Conservation (phyloP, 2,888 invertebrate genomes). For the Eucriotettix oculatus region DNA sequence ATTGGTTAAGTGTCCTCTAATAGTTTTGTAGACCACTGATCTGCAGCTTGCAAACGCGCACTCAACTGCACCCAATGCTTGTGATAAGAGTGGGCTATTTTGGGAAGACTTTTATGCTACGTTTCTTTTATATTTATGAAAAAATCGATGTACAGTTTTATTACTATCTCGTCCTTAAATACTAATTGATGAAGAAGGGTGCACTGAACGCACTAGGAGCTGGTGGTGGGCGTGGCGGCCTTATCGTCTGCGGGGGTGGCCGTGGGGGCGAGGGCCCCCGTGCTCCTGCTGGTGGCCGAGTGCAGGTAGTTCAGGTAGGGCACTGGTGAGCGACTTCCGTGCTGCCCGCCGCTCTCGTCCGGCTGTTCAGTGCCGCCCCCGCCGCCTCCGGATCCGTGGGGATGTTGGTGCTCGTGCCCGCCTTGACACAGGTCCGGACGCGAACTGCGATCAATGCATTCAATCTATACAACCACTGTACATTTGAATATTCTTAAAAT, state of each 20-base stretch:
- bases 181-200: too few species aligned
- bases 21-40: too few species aligned
- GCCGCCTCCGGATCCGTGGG: not conserved
- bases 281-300: not conserved
- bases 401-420: not conserved
- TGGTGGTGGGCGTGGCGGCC: not conserved
- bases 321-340: not conserved
- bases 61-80: too few species aligned
- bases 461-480: too few species aligned
- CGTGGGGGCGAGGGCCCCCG: not conserved
- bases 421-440: not conserved
- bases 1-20: too few species aligned
- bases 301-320: not conserved
- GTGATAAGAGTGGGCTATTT: too few species aligned
- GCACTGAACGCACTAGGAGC: too few species aligned
- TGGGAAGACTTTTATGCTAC: too few species aligned
- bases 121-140: too few species aligned
- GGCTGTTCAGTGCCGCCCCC: not conserved
- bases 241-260: not conserved
- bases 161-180: too few species aligned
- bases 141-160: too few species aligned
- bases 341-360: not conserved
- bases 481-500: not conserved
- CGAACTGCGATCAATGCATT: not conserved
- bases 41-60: too few species aligned